Conservation (phyloP, 2,113 vertebrate species). For the Bos indicus region DNA sequence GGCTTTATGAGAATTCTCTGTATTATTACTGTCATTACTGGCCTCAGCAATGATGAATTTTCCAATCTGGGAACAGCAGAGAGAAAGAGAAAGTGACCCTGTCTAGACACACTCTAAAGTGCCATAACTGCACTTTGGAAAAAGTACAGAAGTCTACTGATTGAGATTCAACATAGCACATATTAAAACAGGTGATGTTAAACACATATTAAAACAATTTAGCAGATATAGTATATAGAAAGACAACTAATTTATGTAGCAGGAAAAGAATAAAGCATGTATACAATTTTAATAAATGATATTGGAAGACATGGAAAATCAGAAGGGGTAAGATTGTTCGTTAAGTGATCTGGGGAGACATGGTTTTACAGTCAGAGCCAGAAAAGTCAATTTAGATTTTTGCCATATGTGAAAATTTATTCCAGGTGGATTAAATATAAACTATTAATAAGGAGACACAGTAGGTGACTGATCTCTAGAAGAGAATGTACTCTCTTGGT, state of each 20-base stretch:
- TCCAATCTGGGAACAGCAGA: background rate
- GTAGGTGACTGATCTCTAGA: background rate
- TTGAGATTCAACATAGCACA: background rate
- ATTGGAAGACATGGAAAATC: background rate
- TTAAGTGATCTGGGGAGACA: background rate
- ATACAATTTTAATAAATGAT: constrained; percentile 29
- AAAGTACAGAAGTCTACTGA: constrained; percentile 28
- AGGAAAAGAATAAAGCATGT: constrained; percentile 25
- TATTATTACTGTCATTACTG: background rate
- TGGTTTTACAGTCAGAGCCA: background rate
- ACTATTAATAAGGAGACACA: background rate
- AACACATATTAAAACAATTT: background rate
- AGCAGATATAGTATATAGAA: background rate
- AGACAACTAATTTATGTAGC: background rate
- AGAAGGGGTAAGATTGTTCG: background rate
- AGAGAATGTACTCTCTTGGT: background rate
- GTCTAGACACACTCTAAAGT: background rate
- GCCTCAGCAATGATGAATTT: constrained; percentile 2
- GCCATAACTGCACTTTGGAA: background rate
- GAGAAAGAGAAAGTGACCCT: background rate
- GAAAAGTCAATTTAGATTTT: constrained; percentile 34
- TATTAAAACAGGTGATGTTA: constrained; percentile 15
- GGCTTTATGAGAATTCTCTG: constrained; percentile 16
- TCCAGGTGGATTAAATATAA: constrained; percentile 1
- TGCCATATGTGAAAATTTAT: background rate